Evolutionary conservation across 64 coral and sea anemone genomes (phyloP), one percentile per base, ranked within the genome.

Genomic region (Astreopora myriophthalma): DNA sequence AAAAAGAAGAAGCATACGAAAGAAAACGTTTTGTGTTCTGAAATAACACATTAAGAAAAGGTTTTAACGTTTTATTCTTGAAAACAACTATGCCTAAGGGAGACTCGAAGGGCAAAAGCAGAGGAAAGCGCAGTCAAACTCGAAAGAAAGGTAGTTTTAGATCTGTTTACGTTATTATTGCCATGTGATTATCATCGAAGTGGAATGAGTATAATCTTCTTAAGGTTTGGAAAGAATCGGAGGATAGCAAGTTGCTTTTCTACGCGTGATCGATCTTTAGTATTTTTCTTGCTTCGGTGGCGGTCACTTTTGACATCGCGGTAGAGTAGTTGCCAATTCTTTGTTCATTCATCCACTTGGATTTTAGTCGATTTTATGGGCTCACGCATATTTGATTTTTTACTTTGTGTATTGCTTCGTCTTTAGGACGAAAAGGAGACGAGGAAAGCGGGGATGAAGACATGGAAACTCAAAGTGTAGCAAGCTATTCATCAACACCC

Each of bases 1-100:
- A 86, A 96, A 91, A 75, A 93, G 90, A 94, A 93, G 95, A 87
- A 90, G 90, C 91, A 96, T 96, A 96, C 91, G 95, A 96, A 90
- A 92, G 95, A 96, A 84, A 96, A 96, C 89, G 57, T 94, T 58
- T 94, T 85, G 28, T 68, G 89, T 94, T 44, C 90, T 96, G 46
- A 96, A 96, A 89, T 90, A 89, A 51, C 89, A 94, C 46, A 66
- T 76, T 27, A 66, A 16, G 38, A 36, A 55, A 23, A 85, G 65
- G 36, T 60, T 87, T 93, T 36, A 74, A 60, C 33, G 69, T 19
- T 62, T 28, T 46, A 89, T 44, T 34, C 24, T 65, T 58, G 65
- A 80, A 48, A 30, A 80, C 85, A 71, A 94, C 94, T 38, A 96
- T 96, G 95, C 95, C 95, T 70, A 96, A 96, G 90, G 92, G 91